Base-by-base conservation (phyloP, 2,888 invertebrate species). In the Mellilla xanthometata region DNA sequence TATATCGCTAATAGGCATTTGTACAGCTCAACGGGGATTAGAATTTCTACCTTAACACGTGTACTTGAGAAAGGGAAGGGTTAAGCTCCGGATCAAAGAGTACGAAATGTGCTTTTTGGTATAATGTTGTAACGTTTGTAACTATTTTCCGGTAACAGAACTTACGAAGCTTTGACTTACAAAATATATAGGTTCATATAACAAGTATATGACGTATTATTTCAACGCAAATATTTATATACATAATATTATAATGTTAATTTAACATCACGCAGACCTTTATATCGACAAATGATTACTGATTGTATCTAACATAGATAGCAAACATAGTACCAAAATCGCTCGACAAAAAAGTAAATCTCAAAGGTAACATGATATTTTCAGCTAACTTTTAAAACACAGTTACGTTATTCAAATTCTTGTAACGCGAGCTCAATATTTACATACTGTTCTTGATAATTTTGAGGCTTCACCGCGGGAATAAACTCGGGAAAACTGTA, bases 381-480 rank as follows among this genome's bases (percentile, higher is more conserved):
- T 12, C 28, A 22, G 15, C 6, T 9, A 39, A 50, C 52, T 39
- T 52, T 39, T 39, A 15, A 22, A 39, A 39, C 39, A 22, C 30
- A 29, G 46, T 31, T 39, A 49, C 39, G 45, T 56, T 54, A 58
- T 64, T 65, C 39, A 54, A 67, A 68, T 52, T 65, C 39, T 40
- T 50, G 56, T 50, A 58, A 55, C 39, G 34, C 28, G 55, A 57
- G 49, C 52, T 48, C 53, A 59, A 60, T 61, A 61, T 67, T 66
- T 59, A 64, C 63, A 63, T 58, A 63, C 59, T 59, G 49, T 48
- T 60, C 46, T 41, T 41, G 54, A 54, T 59, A 60, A 58, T 56
- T 63, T 65, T 47, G 39, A 42, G 50, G 26, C 45, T 43, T 13
- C 27, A 28, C 43, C 29, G 40, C 44, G 29, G 46, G 54, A 24